Conservation (phyloP, 2,797 vertebrate species). For the Enteromius trimaculatus region DNA sequence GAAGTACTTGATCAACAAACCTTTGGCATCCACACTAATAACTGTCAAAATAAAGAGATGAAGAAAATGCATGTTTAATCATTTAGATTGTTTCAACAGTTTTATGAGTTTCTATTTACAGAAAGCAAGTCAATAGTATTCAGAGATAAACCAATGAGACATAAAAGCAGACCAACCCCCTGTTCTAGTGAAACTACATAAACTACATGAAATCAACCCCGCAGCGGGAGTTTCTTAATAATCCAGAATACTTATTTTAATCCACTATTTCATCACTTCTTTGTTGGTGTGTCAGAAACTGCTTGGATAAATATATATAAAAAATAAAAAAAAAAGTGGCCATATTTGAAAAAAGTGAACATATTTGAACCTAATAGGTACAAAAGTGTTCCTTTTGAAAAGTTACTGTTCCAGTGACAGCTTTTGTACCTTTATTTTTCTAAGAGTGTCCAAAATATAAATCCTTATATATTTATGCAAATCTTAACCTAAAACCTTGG, state of each 20-base stretch:
- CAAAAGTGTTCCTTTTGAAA: no score
- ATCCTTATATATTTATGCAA: background rate
- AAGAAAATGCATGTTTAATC: background rate
- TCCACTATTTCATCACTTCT: slow-evolving; percentile 16
- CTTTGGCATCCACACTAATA: background rate
- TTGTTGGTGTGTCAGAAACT: background rate
- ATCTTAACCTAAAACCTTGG: background rate
- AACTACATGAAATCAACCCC: no score
- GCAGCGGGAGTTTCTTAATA: background rate
- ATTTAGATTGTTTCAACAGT: background rate
- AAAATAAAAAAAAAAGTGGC: no score
- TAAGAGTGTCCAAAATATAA: background rate
- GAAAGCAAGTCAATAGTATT: slow-evolving; percentile 44
- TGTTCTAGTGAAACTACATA: background rate
- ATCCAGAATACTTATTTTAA: slow-evolving; percentile 4
- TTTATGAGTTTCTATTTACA: slow-evolving; percentile 39
- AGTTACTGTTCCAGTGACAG: no score
- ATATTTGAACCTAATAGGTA: no score
- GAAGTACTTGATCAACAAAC: background rate
- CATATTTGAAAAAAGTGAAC: no score
- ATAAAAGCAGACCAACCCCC: background rate
- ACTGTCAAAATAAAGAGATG: background rate
- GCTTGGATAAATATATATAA: background rate
- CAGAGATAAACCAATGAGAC: background rate
- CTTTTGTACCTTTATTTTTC: no score